Evolutionary conservation across 2,113 vertebrate species (phyloP).

Genomic region (Tricholaema leucomelas): DNA sequence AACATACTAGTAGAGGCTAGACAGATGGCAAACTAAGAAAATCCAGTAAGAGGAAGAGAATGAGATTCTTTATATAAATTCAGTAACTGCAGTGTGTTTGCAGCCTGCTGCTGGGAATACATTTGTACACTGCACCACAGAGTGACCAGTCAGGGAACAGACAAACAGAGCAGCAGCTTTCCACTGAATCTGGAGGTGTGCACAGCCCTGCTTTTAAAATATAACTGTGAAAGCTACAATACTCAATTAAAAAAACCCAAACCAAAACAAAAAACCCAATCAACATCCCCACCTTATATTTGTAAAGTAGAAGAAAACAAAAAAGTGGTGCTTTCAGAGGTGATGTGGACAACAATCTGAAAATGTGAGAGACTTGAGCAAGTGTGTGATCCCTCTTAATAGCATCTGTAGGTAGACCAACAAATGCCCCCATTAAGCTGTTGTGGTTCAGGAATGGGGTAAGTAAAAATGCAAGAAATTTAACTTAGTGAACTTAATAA

Average conservation of each 20-base stretch:
- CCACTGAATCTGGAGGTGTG: not conserved
- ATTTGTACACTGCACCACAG: not conserved
- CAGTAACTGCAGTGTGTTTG: not conserved
- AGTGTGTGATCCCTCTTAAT: not conserved
- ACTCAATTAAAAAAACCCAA: not conserved
- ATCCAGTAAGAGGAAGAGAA: not conserved
- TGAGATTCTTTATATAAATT: not conserved
- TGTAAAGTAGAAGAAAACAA: not conserved
- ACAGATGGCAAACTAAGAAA: not conserved
- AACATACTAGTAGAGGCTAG: not conserved
- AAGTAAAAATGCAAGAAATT: not conserved
- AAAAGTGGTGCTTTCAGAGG: not conserved
- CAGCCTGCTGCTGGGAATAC: not conserved
- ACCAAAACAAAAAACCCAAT: too few relatives aligned
- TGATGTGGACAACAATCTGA: not conserved
- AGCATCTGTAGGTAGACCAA: not conserved
- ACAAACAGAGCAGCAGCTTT: not conserved
- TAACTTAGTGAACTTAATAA: not conserved
- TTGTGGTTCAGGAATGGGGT: not conserved
- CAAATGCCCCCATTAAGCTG: not conserved
- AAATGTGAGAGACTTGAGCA: not conserved
- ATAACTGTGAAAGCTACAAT: not conserved
- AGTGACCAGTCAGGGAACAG: not conserved
- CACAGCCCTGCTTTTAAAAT: not conserved
- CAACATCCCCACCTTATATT: not conserved